Evolutionary conservation across 1,140 invertebrate genomes (phyloP).

Genomic region (Pseudomyrmex cubaensis): DNA sequence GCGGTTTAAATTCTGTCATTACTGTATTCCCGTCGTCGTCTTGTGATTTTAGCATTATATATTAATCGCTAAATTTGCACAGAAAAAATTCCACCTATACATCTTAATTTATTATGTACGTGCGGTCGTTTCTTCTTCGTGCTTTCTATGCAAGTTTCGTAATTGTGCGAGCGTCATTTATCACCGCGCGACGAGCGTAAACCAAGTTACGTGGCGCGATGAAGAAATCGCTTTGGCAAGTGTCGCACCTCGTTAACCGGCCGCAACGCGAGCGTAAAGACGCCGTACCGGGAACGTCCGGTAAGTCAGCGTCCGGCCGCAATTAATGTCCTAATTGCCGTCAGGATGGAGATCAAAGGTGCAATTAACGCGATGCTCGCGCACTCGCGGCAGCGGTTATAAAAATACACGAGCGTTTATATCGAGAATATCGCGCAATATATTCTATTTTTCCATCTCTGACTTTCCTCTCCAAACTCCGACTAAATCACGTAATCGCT

Average conservation of each 20-base stretch:
- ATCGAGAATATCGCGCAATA: not conserved
- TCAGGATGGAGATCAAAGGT: constrained; percentile 39
- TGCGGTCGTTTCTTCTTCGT: not conserved
- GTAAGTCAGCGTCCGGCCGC: constrained; percentile 14
- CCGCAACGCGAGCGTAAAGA: not conserved
- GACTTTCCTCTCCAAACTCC: not conserved
- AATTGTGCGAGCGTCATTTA: constrained; percentile 30
- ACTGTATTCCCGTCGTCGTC: no score
- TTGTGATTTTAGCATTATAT: not conserved
- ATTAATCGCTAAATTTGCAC: constrained; percentile 4
- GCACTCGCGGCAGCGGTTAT: not conserved
- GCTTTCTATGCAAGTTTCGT: constrained; percentile 9
- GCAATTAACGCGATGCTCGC: constrained; percentile 38
- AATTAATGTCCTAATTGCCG: constrained; percentile 60
- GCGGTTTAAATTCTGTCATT: no score
- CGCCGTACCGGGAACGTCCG: not conserved
- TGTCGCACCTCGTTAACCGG: constrained; percentile 28
- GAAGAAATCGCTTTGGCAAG: constrained; percentile 23
- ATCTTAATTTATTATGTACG: constrained; percentile 30
- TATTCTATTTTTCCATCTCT: not conserved
- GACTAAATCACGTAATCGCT: not conserved
- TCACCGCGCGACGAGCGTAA: constrained; percentile 3
- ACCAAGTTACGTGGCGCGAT: constrained; percentile 8
- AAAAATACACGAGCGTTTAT: constrained; percentile 24
- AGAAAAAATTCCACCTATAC: not conserved